These are phyloP conservation scores for Brachionichthys hirsutus DNA, from an alignment of 2,113 vertebrate species.

Conservation along the genomic window DNA sequence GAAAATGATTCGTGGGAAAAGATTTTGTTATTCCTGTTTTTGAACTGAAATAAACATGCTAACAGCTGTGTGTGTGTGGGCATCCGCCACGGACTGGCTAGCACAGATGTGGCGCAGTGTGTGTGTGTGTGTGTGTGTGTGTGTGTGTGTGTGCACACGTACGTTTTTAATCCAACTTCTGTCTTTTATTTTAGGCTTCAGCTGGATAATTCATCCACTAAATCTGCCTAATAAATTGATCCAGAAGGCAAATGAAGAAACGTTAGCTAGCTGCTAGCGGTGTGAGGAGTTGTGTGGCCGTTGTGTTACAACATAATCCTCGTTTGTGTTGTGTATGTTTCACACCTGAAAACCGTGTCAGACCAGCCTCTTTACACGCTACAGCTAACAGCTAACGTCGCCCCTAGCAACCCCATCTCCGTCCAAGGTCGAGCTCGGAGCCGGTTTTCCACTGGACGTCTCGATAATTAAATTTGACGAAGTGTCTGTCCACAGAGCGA, in stretches of 20 bases:
- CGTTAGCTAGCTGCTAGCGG: too few relatives aligned
- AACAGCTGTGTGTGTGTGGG: constrained; percentile 55
- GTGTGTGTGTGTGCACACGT: constrained; percentile 22
- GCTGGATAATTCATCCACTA: constrained; percentile 33
- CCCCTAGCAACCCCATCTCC: too few relatives aligned
- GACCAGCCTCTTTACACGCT: too few relatives aligned
- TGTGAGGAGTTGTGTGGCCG: too few relatives aligned
- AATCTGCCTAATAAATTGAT: constrained; percentile 38
- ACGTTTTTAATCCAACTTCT: constrained; percentile 28
- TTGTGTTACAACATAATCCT: too few relatives aligned
- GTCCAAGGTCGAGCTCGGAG: too few relatives aligned
- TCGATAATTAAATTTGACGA: too few relatives aligned
- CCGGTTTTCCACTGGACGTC: too few relatives aligned
- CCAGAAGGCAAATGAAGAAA: constrained; percentile 29
- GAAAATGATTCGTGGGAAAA: constrained; percentile 62
- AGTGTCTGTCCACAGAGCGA: too few relatives aligned
- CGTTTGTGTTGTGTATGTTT: too few relatives aligned
- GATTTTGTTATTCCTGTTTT: constrained; percentile 39
- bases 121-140: constrained; percentile 30
- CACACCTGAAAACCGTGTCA: too few relatives aligned
- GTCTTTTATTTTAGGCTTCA: constrained; percentile 6
- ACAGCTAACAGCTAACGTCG: too few relatives aligned
- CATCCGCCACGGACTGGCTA: constrained; percentile 38
- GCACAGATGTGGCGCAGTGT: constrained; percentile 45
- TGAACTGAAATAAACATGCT: constrained; percentile 44